Percentiles rank a stretch among this genome's conserved stretches.
Conservation (phyloP, 2,113 vertebrate genomes). For the Gorsachius goisagi region DNA sequence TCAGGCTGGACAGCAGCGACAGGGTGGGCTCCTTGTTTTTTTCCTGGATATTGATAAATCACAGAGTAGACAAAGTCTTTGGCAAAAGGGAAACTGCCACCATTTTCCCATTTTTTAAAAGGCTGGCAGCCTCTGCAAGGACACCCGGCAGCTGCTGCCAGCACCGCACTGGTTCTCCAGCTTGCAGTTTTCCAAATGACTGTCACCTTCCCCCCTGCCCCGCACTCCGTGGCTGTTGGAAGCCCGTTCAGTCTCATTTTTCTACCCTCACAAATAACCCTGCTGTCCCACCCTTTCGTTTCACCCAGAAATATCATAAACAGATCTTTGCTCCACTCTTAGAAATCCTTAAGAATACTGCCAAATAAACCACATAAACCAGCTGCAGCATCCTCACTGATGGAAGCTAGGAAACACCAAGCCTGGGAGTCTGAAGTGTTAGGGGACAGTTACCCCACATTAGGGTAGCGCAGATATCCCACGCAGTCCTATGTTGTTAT, state of each 20-base stretch:
- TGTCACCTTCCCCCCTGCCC: not conserved
- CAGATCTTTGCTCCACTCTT: not conserved
- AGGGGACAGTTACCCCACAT: not conserved
- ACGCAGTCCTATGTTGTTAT: rapidly evolving
- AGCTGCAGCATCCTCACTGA: not conserved
- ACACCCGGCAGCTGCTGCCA: not conserved
- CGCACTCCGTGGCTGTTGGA: not conserved
- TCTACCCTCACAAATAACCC: not conserved
- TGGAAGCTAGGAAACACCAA: not conserved
- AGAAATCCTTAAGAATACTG: not conserved
- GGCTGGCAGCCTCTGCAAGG: not conserved
- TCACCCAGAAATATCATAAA: not conserved
- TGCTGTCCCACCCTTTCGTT: not conserved
- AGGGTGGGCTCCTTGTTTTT: not conserved
- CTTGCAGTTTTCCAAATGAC: not conserved
- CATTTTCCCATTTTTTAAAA: not conserved
- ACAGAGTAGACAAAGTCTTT: not conserved
- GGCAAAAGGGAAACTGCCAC: not conserved
- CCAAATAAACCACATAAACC: not conserved
- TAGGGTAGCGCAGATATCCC: not conserved
- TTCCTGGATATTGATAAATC: not conserved
- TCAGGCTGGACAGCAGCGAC: not conserved
- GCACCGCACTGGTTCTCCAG: not conserved
- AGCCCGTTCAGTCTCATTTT: not conserved
- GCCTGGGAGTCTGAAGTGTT: not conserved